Evolutionary conservation across 2,797 vertebrate species (phyloP).

Genomic region (Sebastes taczanowskii): DNA sequence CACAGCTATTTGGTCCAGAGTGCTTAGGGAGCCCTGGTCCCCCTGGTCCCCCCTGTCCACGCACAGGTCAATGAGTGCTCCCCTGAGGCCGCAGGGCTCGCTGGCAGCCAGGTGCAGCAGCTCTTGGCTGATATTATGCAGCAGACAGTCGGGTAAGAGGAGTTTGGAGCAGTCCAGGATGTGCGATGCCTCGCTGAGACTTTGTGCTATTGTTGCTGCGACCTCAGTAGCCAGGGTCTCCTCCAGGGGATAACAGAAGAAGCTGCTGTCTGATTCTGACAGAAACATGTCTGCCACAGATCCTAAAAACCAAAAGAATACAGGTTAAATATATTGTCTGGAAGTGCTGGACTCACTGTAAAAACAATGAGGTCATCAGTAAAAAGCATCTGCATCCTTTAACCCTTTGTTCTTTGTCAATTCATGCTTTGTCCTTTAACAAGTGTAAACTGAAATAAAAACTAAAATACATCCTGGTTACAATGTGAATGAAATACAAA

Average conservation of each 20-base stretch:
- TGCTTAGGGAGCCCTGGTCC: slow-evolving; percentile 77
- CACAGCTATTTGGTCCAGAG: slow-evolving; percentile 88
- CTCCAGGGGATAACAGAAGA: slow-evolving; percentile 89
- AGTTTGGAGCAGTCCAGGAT: slow-evolving; percentile 86
- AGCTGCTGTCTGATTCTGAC: slow-evolving; percentile 83
- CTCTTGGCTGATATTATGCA: slow-evolving; percentile 86
- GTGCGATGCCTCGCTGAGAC: slow-evolving; percentile 80
- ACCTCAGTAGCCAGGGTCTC: slow-evolving; percentile 87
- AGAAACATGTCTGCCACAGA: slow-evolving; percentile 82
- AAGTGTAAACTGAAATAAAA: neutral
- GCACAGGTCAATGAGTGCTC: slow-evolving; percentile 91
- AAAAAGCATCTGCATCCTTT: neutral
- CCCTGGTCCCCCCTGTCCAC: slow-evolving; percentile 86
- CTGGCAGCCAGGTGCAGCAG: slow-evolving; percentile 89
- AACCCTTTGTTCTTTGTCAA: neutral
- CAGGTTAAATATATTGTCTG: neutral
- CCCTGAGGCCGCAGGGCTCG: slow-evolving; percentile 93
- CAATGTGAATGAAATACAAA: slow-evolving; percentile 3
- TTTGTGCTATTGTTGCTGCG: slow-evolving; percentile 82
- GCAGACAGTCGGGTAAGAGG: slow-evolving; percentile 84
- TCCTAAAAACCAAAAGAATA: slow-evolving; percentile 70
- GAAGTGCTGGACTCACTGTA: neutral
- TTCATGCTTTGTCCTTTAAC: neutral
- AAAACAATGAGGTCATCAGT: neutral
- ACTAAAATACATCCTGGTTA: neutral